These are phyloP conservation scores for Carlito syrichta DNA, from an alignment of 2,113 vertebrate species.

Conservation along the genomic window DNA sequence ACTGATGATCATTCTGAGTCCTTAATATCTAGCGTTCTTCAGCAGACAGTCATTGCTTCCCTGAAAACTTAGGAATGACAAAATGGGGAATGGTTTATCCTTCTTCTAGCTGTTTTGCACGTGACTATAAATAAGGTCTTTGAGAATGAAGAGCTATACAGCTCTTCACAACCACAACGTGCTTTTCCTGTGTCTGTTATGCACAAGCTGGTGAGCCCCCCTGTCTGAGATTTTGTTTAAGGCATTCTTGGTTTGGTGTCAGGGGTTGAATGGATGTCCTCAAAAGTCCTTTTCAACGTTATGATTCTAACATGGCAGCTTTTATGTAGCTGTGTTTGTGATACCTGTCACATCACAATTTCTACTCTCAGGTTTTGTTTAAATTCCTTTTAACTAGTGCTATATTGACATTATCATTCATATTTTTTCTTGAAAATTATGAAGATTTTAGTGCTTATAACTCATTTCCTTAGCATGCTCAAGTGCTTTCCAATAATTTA, in stretches of 20 bases:
- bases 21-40: not conserved
- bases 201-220: not conserved
- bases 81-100: not conserved
- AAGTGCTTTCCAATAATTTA: not conserved
- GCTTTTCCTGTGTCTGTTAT: not conserved
- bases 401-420: not conserved
- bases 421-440: not conserved
- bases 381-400: not conserved
- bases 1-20: not conserved
- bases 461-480: not conserved
- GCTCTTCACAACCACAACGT: not conserved
- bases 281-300: not conserved
- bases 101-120: not conserved
- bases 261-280: not conserved
- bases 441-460: conserved; percentile 2
- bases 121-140: not conserved
- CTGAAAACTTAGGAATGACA: not conserved
- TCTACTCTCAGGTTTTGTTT: not conserved
- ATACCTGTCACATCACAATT: not conserved
- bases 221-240: not conserved
- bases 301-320: not conserved
- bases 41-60: not conserved
- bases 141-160: not conserved
- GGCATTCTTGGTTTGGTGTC: not conserved
- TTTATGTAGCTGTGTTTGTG: not conserved